These are phyloP conservation scores for Drosophila ercepeae DNA, from an alignment of 1,140 invertebrate genomes.

Conservation along the genomic window DNA sequence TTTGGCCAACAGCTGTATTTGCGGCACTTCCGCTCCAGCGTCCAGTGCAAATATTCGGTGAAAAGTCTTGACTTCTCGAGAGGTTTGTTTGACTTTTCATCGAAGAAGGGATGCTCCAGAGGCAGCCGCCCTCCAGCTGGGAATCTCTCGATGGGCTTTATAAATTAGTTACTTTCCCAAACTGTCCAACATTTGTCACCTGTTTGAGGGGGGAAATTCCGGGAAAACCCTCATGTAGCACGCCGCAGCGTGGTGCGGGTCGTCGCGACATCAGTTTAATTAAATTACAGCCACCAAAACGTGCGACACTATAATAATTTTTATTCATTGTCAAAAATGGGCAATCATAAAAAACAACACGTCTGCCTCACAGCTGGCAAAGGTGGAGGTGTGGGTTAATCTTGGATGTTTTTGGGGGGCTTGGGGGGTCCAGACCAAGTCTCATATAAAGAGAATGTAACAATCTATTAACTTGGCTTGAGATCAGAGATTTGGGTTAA, in stretches of 20 bases:
- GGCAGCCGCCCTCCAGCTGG: constrained; percentile 46
- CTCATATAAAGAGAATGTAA: constrained; percentile 56
- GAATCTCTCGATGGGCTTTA: constrained; percentile 26
- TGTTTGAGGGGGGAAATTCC: constrained; percentile 57
- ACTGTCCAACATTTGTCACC: constrained; percentile 62
- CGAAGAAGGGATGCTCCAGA: constrained; percentile 5
- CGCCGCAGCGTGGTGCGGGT: constrained; percentile 64
- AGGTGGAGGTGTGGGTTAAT: constrained; percentile 4
- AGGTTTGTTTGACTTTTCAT: constrained; percentile 63
- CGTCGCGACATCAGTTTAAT: constrained; percentile 72
- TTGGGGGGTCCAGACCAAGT: constrained; percentile 13
- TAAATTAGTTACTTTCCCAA: constrained; percentile 39
- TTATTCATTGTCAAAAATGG: constrained; percentile 79
- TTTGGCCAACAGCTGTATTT: constrained; percentile 58
- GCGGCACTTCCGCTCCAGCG: constrained; percentile 32
- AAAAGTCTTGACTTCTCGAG: constrained; percentile 56
- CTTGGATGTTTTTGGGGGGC: not conserved
- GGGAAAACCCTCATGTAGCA: constrained; percentile 72
- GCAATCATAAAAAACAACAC: constrained; percentile 77
- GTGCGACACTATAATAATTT: constrained; percentile 80
- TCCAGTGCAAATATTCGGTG: constrained; percentile 45
- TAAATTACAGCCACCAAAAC: constrained; percentile 79
- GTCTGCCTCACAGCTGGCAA: constrained; percentile 55
- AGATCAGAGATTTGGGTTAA: constrained; percentile 53
- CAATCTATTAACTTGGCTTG: constrained; percentile 77